A percentile compares a stretch with the other conserved stretches of the same genome.
phyloP scores from a whole-genome alignment of 2,113 vertebrate genomes.

The Sialia sialis region DNA sequence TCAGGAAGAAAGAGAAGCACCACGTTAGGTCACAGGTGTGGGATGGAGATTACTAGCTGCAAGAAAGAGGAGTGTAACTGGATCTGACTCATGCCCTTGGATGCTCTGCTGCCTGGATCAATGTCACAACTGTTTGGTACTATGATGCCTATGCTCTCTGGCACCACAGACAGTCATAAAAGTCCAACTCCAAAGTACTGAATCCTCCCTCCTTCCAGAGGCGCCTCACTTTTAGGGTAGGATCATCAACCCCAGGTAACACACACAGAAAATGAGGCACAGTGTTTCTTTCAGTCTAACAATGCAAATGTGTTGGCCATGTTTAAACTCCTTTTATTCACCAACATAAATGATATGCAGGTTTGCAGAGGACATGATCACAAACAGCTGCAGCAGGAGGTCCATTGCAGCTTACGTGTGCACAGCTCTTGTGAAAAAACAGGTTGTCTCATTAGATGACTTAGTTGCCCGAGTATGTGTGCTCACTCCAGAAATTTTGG shows the following conservation, averaged over 20 bases:
- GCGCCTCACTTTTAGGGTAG: background rate
- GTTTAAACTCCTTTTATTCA: background rate
- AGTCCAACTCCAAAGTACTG: background rate
- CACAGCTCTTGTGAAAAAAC: background rate
- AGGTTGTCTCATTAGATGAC: background rate
- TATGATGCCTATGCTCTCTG: background rate
- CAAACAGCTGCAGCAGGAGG: background rate
- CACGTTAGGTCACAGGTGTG: background rate
- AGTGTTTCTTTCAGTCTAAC: background rate
- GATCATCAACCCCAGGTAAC: background rate
- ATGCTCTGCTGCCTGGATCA: background rate
- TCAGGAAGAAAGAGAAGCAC: background rate
- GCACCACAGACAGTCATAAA: background rate
- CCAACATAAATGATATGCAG: background rate
- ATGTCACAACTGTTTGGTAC: background rate
- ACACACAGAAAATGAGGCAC: background rate
- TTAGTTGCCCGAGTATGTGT: background rate
- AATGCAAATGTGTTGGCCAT: background rate
- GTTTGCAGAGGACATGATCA: background rate
- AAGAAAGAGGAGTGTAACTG: background rate
- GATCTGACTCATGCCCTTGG: background rate
- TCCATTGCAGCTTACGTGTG: fast-evolving
- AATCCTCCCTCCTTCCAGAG: background rate
- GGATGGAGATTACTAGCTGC: background rate
- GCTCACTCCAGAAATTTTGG: background rate